Evolutionary conservation across 2,113 vertebrate genomes (phyloP).

Genomic region (Atherinomorus stipes): DNA sequence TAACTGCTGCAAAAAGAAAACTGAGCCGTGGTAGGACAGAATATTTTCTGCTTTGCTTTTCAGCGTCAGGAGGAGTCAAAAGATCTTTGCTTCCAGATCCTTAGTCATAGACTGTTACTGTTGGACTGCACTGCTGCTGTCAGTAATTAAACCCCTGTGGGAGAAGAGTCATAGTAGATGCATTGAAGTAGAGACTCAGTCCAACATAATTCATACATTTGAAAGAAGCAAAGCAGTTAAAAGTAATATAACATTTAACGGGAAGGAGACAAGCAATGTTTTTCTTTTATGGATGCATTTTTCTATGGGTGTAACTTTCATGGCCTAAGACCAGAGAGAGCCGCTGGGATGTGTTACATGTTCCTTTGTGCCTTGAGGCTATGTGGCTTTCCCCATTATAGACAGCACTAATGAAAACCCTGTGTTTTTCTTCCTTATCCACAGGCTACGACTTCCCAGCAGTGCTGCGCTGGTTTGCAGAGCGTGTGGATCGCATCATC

Average conservation of each 20-base stretch:
- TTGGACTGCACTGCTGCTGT: neutral
- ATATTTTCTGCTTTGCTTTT: neutral
- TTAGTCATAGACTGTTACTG: neutral
- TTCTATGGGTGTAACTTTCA: slow-evolving; percentile 67
- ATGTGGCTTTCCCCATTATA: slow-evolving; percentile 35
- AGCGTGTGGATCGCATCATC: slow-evolving; percentile 92
- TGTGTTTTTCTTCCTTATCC: slow-evolving; percentile 37
- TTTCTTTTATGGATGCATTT: slow-evolving; percentile 60
- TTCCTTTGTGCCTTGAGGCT: slow-evolving; percentile 36
- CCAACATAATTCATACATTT: slow-evolving; percentile 14
- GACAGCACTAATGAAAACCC: slow-evolving; percentile 54
- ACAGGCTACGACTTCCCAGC: slow-evolving; percentile 91
- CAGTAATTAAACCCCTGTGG: slow-evolving; percentile 8
- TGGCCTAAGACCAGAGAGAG: slow-evolving; percentile 47
- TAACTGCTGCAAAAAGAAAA: slow-evolving; percentile 87
- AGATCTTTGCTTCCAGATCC: neutral
- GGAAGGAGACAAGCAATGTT: slow-evolving; percentile 34
- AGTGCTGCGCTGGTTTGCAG: slow-evolving; percentile 90
- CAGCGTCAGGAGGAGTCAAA: neutral
- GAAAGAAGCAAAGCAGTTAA: slow-evolving; percentile 32
- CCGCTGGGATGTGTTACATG: slow-evolving; percentile 50
- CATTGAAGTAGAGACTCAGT: slow-evolving; percentile 4
- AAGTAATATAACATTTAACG: slow-evolving; percentile 24
- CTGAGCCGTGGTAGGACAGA: slow-evolving; percentile 84
- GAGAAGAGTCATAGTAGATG: neutral